Evolutionary conservation across 2,797 vertebrate genomes (phyloP).

Genomic region (Atherinosoma microstoma): DNA sequence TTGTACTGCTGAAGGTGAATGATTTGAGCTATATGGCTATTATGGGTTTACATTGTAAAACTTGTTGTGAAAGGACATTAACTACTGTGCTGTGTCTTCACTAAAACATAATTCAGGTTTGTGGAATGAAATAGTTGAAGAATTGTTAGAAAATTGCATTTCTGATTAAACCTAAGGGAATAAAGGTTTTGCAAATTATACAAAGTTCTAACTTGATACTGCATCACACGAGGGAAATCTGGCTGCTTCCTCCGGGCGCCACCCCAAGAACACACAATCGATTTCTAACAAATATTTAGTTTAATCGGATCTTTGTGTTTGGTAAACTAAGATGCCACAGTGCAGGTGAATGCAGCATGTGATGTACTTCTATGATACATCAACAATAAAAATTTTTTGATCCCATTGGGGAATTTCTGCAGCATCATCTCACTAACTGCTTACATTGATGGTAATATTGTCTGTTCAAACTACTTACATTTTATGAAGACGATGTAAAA

Average conservation of each 20-base stretch:
- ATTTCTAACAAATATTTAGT: neutral
- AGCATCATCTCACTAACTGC: neutral
- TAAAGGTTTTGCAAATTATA: neutral
- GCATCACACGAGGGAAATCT: too few species aligned
- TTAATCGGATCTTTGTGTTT: neutral
- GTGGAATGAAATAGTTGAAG: conserved; percentile 27
- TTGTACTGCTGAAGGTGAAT: conserved; percentile 66
- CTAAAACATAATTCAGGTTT: conserved; percentile 14
- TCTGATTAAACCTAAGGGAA: neutral
- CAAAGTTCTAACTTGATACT: too few species aligned
- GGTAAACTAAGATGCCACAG: neutral
- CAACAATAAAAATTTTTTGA: too few species aligned
- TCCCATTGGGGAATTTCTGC: too few species aligned
- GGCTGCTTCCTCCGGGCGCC: neutral
- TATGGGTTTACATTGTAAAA: conserved; percentile 57
- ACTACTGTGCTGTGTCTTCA: conserved; percentile 27
- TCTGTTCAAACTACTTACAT: neutral
- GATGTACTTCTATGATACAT: neutral
- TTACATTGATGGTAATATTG: neutral
- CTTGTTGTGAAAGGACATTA: conserved; percentile 33
- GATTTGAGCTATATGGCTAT: conserved; percentile 61
- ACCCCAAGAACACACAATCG: neutral
- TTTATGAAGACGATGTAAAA: neutral
- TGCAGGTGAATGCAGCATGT: too few species aligned
- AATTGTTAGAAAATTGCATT: conserved; percentile 2